A percentile compares a stretch with the other conserved stretches of the same genome.
Conservation (phyloP, 1,140 invertebrate genomes). For the Panagrolaimus sp. region DNA sequence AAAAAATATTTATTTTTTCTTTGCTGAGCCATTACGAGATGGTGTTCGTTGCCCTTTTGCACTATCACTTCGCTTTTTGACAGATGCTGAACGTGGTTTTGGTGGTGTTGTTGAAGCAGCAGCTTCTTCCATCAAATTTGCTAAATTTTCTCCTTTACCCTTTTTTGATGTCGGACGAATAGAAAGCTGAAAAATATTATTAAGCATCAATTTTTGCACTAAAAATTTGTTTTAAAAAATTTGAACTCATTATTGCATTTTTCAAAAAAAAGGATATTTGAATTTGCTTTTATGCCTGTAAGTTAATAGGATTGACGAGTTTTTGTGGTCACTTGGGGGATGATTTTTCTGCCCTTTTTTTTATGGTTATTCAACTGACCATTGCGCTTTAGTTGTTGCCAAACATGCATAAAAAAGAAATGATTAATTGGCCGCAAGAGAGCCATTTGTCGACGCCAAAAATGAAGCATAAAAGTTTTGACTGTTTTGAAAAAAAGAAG, state of each 20-base stretch:
- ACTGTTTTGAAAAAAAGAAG: no score
- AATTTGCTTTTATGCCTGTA: no score
- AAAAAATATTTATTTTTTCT: not conserved
- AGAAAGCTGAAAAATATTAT: not conserved
- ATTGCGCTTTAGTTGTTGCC: no score
- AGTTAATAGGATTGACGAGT: not conserved
- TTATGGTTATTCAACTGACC: not conserved
- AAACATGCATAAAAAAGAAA: not conserved
- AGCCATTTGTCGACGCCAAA: conserved; percentile 1
- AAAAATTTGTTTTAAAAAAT: no score
- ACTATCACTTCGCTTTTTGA: conserved; percentile 1
- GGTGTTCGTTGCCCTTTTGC: not conserved
- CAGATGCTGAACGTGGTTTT: not conserved
- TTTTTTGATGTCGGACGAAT: not conserved
- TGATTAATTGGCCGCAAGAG: conserved; percentile 14
- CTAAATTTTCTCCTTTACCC: conserved; percentile 19
- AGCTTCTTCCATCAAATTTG: conserved; percentile 4
- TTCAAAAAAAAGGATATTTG: no score
- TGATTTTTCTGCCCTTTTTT: not conserved
- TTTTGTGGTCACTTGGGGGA: not conserved
- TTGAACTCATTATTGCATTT: no score
- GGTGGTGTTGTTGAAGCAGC: not conserved
- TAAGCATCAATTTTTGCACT: no score
- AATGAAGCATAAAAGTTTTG: no score
- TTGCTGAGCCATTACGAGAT: conserved; percentile 1